These are phyloP conservation scores for Chaenocephalus aceratus DNA, from an alignment of 2,113 vertebrate genomes.

Conservation along the genomic window DNA sequence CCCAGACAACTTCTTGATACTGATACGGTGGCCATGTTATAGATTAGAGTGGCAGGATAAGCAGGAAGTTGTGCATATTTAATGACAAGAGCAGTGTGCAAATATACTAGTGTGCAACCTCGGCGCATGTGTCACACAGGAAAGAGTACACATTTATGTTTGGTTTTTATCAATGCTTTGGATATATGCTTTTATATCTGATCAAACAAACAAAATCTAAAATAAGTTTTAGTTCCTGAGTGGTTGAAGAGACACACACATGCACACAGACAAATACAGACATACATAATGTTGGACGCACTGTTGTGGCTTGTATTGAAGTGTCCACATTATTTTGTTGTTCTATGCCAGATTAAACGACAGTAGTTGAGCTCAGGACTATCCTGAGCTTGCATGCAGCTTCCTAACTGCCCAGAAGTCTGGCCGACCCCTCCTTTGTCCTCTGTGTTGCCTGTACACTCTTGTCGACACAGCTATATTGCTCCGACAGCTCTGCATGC, in stretches of 20 bases:
- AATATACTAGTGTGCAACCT: slow-evolving; percentile 31
- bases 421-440: slow-evolving; percentile 61
- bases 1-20: slow-evolving; percentile 58
- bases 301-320: neutral
- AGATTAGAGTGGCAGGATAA: slow-evolving; percentile 51
- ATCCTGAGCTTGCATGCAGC: slow-evolving; percentile 15
- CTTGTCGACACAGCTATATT: slow-evolving; percentile 73
- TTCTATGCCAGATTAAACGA: neutral
- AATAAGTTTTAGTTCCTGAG: neutral
- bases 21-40: slow-evolving; percentile 48
- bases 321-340: neutral
- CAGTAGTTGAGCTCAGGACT: slow-evolving; percentile 4
- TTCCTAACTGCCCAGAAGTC: slow-evolving; percentile 39
- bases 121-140: neutral
- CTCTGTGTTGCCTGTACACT: slow-evolving; percentile 69
- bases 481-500: slow-evolving; percentile 69
- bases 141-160: slow-evolving; percentile 10
- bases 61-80: slow-evolving; percentile 67
- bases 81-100: slow-evolving; percentile 49
- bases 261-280: neutral
- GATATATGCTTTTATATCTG: neutral
- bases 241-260: neutral
- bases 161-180: neutral
- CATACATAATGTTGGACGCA: neutral
- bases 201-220: neutral